Conservation (phyloP, 2,113 vertebrate genomes). For the Phrynosoma platyrhinos region DNA sequence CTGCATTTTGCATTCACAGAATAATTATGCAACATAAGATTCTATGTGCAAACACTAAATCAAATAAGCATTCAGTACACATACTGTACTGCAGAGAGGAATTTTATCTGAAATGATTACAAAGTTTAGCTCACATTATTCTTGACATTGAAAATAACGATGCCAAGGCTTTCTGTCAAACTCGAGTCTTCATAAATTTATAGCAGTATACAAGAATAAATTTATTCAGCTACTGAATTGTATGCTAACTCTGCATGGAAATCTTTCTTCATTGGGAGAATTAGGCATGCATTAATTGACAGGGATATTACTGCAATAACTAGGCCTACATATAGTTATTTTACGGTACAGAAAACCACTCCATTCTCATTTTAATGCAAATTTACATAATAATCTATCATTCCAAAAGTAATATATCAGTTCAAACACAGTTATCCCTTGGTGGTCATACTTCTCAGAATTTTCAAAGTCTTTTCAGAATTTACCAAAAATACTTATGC, state of each 20-base stretch:
- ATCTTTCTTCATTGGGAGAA: constrained; percentile 18
- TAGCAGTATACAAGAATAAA: constrained; percentile 44
- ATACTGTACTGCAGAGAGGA: constrained; percentile 22
- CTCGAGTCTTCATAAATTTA: constrained; percentile 49
- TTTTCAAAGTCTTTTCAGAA: too few species aligned
- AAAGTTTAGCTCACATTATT: constrained; percentile 60
- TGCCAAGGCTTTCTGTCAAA: constrained; percentile 34
- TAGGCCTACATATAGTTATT: neutral
- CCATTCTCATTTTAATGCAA: too few species aligned
- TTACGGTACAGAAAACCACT: too few species aligned
- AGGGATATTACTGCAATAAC: neutral
- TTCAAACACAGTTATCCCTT: too few species aligned
- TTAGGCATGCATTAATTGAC: neutral
- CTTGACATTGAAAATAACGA: constrained; percentile 55
- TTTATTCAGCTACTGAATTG: constrained; percentile 36
- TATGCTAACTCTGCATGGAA: neutral
- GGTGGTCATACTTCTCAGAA: too few species aligned
- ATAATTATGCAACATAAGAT: constrained; percentile 56
- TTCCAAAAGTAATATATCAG: too few species aligned
- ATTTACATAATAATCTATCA: too few species aligned
- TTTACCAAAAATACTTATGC: too few species aligned
- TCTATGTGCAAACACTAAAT: constrained; percentile 53
- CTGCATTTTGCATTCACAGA: constrained; percentile 32
- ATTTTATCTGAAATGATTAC: constrained; percentile 59
- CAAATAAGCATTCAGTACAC: constrained; percentile 34